These are phyloP conservation scores for Gobiocypris rarus DNA, from an alignment of 2,113 vertebrate genomes.

Conservation along the genomic window DNA sequence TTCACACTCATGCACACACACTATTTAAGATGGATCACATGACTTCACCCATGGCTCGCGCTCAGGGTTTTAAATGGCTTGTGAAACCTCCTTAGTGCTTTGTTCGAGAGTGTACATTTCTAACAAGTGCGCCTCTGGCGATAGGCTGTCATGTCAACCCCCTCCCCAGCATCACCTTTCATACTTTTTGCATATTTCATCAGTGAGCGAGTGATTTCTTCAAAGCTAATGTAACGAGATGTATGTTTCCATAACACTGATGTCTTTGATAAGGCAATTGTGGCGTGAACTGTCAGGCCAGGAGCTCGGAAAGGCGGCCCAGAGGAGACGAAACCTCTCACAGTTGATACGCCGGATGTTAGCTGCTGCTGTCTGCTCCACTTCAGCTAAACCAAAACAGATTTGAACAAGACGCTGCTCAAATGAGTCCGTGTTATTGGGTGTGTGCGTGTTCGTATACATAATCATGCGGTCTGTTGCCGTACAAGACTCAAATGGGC, in stretches of 20 bases:
- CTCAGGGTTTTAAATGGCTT: conserved; percentile 82
- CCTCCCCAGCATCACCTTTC: conserved; percentile 75
- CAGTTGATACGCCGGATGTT: conserved; percentile 51
- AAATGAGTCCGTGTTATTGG: conserved; percentile 22
- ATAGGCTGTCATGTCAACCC: conserved; percentile 81
- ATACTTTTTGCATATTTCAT: conserved; percentile 88
- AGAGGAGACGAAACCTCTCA: conserved; percentile 50
- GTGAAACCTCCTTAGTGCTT: conserved; percentile 86
- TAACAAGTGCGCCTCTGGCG: conserved; percentile 86
- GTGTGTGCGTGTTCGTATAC: neutral
- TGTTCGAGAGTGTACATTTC: conserved; percentile 85
- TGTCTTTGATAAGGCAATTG: conserved; percentile 84
- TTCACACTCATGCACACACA: conserved; percentile 34
- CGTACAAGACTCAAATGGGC: neutral
- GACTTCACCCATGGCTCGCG: conserved; percentile 67
- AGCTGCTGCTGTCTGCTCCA: conserved; percentile 57
- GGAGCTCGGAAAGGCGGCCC: conserved; percentile 56
- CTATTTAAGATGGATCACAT: conserved; percentile 70
- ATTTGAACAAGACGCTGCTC: conserved; percentile 24
- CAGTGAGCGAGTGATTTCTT: conserved; percentile 82
- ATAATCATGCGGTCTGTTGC: neutral
- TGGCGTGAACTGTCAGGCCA: conserved; percentile 80
- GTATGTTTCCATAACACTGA: conserved; percentile 90
- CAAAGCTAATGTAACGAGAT: conserved; percentile 85
- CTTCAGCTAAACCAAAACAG: conserved; percentile 43